Evolutionary conservation across 1,140 invertebrate species (phyloP), one percentile per base, ranked within the genome.

Genomic region (Aphis craccivora): DNA sequence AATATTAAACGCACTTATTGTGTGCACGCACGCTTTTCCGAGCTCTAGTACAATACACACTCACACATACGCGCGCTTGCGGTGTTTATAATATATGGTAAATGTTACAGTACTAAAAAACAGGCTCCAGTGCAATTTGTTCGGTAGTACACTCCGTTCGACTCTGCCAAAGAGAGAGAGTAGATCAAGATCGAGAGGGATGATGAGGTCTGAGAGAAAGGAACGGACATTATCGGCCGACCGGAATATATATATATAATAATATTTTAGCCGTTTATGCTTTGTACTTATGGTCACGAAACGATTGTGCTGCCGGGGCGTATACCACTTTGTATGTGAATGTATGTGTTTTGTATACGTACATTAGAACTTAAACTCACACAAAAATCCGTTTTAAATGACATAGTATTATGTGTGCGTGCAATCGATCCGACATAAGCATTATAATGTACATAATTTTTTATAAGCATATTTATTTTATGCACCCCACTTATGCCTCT

Each of bases 61-160:
- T 11, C 23, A 35, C 18, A 35, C 43, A 88, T 22, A 51, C n/a
- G 23, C n/a, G 2, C 18, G n/a, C n/a, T n/a, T 23, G n/a, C 35
- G 14, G 37, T 40, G 60, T 76, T 76, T 18, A 76, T 76, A 76
- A 76, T 76, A 76, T 76, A 76, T 76, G 60, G 60, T 76, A 76
- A 93, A 55, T 86, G 81, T 93, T 83, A 84, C 91, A 93, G 81
- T 83, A 93, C 81, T 93, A 84, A 93, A 93, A 93, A 93, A 86
- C 91, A 93, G 81, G 40, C 76, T 93, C 48, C 43, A n/a, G 35
- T 53, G 91, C 76, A 43, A 93, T 86, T 55, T 43, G 91, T 86
- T 43, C 91, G 48, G 76, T 40, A 14, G 30, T 30, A 23, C 45
- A 7, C 25, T 18, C 18, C 37, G n/a, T 81, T 23, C 81, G 7